Evolutionary conservation across 2,797 vertebrate species (phyloP), one percentile per base, ranked within the genome.

Genomic region (Kryptopterus vitreolus): DNA sequence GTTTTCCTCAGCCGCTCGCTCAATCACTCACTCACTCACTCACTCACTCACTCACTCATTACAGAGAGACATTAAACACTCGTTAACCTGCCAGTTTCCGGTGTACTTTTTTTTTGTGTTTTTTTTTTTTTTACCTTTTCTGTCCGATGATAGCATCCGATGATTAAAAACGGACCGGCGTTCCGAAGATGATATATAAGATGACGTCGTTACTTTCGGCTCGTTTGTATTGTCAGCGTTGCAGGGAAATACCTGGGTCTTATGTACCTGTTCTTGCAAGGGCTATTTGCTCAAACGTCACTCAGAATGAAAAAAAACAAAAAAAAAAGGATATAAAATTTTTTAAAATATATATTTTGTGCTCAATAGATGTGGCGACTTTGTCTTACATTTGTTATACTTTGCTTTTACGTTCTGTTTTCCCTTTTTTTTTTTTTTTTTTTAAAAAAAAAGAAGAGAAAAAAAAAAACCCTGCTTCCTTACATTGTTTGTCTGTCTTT

Each of bases 61-160:
- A 10, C 35, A 79, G 38, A 81, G 48, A 76, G 20, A 79, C 72
- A 57, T 46, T 48, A 68, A 73, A 62, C 70, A 22, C 48, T 80
- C 13, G 22, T 82, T 82, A 85, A 78, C 80, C 78, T 75, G 69
- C 26, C 77, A 70, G 62, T 38, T 35, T 76, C 46, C 43, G 68
- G 24, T 20, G 16, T n/a, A 59, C 33, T 73, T 73, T 16, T 33
- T 75, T 35, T 61, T 46, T 50, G 38, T 74, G n/a, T n/a, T n/a
- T n/a, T n/a, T n/a, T n/a, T n/a, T n/a, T n/a, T n/a, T n/a, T n/a
- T n/a, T n/a, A n/a, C n/a, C 35, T 48, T 62, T 20, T 76, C 22
- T 31, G 15, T 46, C 26, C 52, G 35, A 58, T 80, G 73, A 24
- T 52, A 72, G 55, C 33, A 15, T 35, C n/a, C n/a, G n/a, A n/a